phyloP scores from a whole-genome alignment of 2,113 vertebrate genomes.

The Phaethon lepturus region DNA sequence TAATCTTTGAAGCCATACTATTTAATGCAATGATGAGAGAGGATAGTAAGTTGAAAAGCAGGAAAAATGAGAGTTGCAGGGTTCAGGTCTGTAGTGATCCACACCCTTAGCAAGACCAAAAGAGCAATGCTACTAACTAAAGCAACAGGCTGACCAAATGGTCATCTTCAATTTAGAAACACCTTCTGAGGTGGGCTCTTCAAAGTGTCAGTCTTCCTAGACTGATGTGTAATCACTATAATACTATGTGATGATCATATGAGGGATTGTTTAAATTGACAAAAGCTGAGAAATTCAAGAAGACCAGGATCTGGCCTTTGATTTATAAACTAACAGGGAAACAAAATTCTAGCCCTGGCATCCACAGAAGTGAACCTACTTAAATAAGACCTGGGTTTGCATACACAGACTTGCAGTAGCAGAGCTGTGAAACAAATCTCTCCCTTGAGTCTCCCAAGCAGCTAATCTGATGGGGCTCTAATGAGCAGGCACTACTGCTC shows the following conservation, averaged over 20 bases:
- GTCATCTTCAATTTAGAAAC: background rate
- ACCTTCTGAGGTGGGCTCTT: background rate
- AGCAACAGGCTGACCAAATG: background rate
- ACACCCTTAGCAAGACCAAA: background rate
- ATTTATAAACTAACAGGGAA: background rate
- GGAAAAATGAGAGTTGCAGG: background rate
- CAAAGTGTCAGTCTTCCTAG: background rate
- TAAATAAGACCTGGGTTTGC: background rate
- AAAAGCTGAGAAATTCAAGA: background rate
- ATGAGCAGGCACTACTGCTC: background rate
- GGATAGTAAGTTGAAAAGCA: background rate
- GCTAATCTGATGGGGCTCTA: background rate
- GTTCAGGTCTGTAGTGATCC: background rate
- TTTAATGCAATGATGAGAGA: background rate
- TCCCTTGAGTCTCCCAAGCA: background rate
- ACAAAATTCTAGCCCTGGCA: background rate
- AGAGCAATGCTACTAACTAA: background rate
- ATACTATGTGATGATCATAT: background rate
- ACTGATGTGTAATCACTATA: background rate
- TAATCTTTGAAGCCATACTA: background rate
- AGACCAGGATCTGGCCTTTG: background rate
- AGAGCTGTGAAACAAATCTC: background rate
- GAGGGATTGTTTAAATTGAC: background rate
- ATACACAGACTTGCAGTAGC: background rate
- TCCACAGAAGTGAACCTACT: background rate